phyloP scores from a whole-genome alignment of 2,113 vertebrate species.

The Tychaedon coryphoeus region DNA sequence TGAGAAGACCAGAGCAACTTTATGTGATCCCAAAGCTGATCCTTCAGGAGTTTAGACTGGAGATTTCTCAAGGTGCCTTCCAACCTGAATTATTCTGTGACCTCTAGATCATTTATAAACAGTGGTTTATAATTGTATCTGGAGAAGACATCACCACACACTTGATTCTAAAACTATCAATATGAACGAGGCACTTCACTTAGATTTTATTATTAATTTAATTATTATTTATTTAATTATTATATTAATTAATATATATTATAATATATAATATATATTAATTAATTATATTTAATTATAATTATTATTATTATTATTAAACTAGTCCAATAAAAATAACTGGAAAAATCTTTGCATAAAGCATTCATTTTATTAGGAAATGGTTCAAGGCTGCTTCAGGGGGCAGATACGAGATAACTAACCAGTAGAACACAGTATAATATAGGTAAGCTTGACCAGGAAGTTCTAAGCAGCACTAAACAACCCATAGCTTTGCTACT shows the following conservation, averaged over 20 bases:
- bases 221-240: too few relatives aligned
- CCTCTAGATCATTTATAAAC: background rate
- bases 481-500: background rate
- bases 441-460: background rate
- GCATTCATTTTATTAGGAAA: background rate
- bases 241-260: too few relatives aligned
- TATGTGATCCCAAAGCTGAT: background rate
- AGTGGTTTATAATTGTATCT: background rate
- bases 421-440: background rate
- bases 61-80: background rate
- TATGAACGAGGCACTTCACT: background rate
- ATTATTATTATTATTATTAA: too few relatives aligned
- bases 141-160: background rate
- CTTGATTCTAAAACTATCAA: background rate
- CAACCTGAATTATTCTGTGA: background rate
- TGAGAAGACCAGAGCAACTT: background rate
- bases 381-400: background rate
- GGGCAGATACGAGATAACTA: background rate
- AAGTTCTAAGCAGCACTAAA: background rate
- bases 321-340: background rate
- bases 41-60: background rate
- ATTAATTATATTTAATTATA: too few relatives aligned
- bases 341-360: background rate
- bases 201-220: background rate
- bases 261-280: too few relatives aligned